Evolutionary conservation across 64 coral and sea anemone genomes (phyloP).

Genomic region (Cladopsammia gracilis): DNA sequence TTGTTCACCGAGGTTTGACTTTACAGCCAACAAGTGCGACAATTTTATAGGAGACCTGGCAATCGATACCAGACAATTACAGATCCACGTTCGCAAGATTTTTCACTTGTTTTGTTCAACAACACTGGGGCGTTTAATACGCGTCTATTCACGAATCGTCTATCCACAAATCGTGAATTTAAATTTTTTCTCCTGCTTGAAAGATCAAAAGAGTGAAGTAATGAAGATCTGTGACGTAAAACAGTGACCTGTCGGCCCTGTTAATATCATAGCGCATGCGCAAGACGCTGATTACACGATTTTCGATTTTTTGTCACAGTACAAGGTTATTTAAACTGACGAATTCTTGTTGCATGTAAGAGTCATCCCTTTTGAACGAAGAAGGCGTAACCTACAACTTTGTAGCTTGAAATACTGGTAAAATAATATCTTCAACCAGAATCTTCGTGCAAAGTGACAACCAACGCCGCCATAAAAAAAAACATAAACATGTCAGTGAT

Average conservation of each 20-base stretch:
- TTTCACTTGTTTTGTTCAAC: too few species aligned
- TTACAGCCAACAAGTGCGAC: background rate
- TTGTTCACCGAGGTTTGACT: background rate
- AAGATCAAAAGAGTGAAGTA: background rate
- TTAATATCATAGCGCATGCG: background rate
- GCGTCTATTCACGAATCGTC: background rate
- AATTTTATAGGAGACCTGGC: background rate
- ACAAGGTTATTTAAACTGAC: too few species aligned
- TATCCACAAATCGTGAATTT: background rate
- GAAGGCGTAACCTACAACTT: too few species aligned
- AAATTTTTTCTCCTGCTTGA: background rate
- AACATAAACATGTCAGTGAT: background rate
- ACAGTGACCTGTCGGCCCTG: background rate
- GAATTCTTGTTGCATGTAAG: too few species aligned
- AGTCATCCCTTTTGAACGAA: too few species aligned
- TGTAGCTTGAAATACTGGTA: too few species aligned
- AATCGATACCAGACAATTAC: background rate
- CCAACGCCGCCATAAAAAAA: background rate
- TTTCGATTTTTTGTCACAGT: too few species aligned
- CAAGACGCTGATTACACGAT: background rate
- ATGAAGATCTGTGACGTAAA: conserved; percentile 6
- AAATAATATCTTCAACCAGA: too few species aligned
- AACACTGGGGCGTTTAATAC: background rate
- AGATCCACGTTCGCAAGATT: too few species aligned
- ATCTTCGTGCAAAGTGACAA: background rate